Conservation (phyloP, 2,888 invertebrate species). For the Buathra laborator region DNA sequence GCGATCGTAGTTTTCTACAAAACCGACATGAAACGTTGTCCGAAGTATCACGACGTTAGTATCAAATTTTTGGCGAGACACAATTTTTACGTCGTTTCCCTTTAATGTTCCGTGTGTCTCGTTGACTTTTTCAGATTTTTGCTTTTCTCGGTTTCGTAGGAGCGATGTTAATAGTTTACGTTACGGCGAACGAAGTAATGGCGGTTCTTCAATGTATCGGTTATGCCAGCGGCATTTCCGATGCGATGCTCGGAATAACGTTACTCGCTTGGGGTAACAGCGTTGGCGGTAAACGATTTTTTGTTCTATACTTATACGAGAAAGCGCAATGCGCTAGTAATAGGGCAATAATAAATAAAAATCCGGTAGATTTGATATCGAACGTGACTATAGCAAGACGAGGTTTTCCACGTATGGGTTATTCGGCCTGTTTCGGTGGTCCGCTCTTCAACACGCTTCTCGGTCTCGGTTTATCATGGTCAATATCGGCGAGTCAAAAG, state of each 20-base stretch:
- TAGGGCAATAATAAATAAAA: constrained; percentile 12
- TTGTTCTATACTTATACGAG: not conserved
- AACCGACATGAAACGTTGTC: constrained; percentile 76
- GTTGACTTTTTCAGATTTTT: constrained; percentile 80
- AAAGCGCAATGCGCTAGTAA: not conserved
- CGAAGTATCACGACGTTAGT: constrained; percentile 82
- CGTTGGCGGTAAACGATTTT: constrained; percentile 84
- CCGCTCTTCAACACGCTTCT: constrained; percentile 88
- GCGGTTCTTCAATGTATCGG: constrained; percentile 87
- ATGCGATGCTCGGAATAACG: constrained; percentile 88
- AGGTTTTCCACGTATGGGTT: constrained; percentile 89
- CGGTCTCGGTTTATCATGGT: constrained; percentile 85
- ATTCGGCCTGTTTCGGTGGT: constrained; percentile 90
- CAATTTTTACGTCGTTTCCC: no score
- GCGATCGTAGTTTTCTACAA: constrained; percentile 76
- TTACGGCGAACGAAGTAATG: constrained; percentile 88
- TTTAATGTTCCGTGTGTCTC: no score
- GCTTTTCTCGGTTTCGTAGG: constrained; percentile 87
- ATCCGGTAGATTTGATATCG: constrained; percentile 87
- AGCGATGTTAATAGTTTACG: constrained; percentile 88
- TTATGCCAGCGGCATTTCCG: constrained; percentile 87
- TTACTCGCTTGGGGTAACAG: constrained; percentile 89
- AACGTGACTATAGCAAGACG: constrained; percentile 88
- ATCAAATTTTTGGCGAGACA: not conserved
- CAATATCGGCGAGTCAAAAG: constrained; percentile 74